Conservation (phyloP, 92 coral and sea anemone species). For the Epizoanthus illoricatus region DNA sequence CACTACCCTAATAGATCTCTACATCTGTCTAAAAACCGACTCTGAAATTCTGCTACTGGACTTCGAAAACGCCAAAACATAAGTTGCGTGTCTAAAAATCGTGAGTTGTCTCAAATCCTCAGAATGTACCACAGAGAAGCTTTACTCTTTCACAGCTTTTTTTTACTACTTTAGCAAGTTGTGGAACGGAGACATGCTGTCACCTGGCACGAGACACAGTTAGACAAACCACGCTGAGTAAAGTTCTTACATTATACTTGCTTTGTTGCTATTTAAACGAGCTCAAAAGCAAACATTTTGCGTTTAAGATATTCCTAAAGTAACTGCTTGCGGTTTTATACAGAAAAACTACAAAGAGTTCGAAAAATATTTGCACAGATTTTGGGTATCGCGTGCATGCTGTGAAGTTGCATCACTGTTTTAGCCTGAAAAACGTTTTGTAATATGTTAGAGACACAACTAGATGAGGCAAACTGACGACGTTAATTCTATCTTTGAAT, state of each 20-base stretch:
- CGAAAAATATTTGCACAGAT: conserved; percentile 27
- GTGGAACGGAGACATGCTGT: conserved; percentile 9
- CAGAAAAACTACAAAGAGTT: conserved; percentile 26
- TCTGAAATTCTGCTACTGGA: conserved; percentile 8
- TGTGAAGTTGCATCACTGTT: not conserved
- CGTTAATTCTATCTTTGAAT: conserved; percentile 8
- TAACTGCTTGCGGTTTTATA: conserved; percentile 34
- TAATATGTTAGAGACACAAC: not conserved
- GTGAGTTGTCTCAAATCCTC: not conserved
- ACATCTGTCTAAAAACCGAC: not conserved
- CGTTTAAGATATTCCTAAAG: conserved; percentile 30
- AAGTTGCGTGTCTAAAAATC: not conserved
- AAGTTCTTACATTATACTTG: conserved; percentile 25
- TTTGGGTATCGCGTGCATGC: conserved; percentile 20
- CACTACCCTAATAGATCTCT: conserved; percentile 5
- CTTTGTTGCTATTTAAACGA: conserved; percentile 31
- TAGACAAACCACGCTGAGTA: conserved; percentile 11
- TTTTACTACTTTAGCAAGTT: not conserved
- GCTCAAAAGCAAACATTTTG: conserved; percentile 12
- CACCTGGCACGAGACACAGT: conserved; percentile 1
- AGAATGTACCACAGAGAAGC: not conserved
- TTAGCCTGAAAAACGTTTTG: not conserved
- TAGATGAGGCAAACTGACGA: not conserved
- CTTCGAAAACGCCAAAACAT: not conserved
- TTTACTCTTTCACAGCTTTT: not conserved